A percentile compares a stretch with the other conserved stretches of the same genome.
phyloP scores from a whole-genome alignment of 2,797 vertebrate genomes.

The Danio tinwini region DNA sequence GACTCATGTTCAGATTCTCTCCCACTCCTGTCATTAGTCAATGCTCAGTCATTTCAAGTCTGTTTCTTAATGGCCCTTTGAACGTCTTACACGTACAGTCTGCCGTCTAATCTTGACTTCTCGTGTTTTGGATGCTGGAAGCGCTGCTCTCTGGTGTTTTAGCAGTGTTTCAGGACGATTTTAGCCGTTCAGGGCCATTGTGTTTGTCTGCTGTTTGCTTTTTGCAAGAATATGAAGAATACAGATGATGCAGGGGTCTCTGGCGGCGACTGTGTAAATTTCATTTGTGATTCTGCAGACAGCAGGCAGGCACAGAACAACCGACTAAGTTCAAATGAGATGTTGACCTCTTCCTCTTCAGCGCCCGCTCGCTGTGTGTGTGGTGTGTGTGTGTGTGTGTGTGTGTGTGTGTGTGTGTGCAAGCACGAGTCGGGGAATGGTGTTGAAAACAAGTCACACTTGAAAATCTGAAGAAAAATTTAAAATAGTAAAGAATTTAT shows the following conservation, averaged over 20 bases:
- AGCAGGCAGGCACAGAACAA: slow-evolving; percentile 43
- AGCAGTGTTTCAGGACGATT: slow-evolving; percentile 39
- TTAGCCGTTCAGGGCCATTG: slow-evolving; percentile 39
- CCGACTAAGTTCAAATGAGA: slow-evolving; percentile 15
- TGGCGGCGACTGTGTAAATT: slow-evolving; percentile 70
- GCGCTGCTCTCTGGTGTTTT: slow-evolving; percentile 37
- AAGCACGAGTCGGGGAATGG: background rate
- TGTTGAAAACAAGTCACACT: slow-evolving; percentile 4
- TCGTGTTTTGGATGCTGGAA: slow-evolving; percentile 50
- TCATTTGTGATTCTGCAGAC: slow-evolving; percentile 62
- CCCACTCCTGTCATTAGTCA: slow-evolving; percentile 70
- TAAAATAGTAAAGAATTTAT: background rate
- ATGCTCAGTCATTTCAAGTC: slow-evolving; percentile 55
- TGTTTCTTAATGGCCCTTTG: slow-evolving; percentile 52
- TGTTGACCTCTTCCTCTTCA: slow-evolving; percentile 33
- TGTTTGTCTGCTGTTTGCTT: slow-evolving; percentile 62
- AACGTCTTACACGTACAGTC: slow-evolving; percentile 26
- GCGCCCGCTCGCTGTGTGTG: background rate
- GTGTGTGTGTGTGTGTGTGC: background rate
- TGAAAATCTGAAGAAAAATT: slow-evolving; percentile 32
- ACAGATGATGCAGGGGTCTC: slow-evolving; percentile 59
- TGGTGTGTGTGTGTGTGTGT: background rate
- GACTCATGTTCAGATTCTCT: slow-evolving; percentile 74
- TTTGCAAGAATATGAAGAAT: slow-evolving; percentile 56
- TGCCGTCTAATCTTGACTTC: slow-evolving; percentile 12